Evolutionary conservation across 2,888 invertebrate genomes (phyloP).

Genomic region (Desoria tigrina): DNA sequence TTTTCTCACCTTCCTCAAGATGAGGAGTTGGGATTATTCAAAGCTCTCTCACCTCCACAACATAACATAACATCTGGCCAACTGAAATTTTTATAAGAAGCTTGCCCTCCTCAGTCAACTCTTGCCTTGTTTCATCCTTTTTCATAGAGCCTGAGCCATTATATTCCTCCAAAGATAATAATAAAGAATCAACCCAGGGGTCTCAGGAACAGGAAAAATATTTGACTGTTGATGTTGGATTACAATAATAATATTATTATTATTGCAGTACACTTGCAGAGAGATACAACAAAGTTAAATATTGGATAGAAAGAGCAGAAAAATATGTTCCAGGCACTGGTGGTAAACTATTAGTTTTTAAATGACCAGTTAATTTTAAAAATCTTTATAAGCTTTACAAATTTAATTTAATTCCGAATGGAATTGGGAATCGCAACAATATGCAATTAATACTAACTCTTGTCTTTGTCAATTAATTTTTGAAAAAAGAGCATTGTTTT

Average conservation of each 20-base stretch:
- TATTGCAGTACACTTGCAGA: not conserved
- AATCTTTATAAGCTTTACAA: no score
- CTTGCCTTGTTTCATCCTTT: not conserved
- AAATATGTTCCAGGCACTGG: no score
- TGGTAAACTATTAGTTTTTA: no score
- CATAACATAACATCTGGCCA: constrained; percentile 12
- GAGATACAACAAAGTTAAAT: no score
- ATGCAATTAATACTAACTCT: no score
- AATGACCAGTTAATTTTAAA: no score
- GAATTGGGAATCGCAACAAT: no score
- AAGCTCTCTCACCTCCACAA: not conserved
- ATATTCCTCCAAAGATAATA: constrained; percentile 9
- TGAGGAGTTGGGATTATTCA: not conserved
- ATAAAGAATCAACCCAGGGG: constrained; percentile 36
- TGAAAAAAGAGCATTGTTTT: no score
- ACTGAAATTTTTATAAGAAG: not conserved
- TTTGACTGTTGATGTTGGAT: constrained; percentile 28
- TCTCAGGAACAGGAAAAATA: constrained; percentile 28
- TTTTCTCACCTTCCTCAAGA: constrained; percentile 21
- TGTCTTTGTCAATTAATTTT: no score
- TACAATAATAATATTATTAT: constrained; percentile 13
- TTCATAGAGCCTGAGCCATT: no score
- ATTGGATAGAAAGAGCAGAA: no score
- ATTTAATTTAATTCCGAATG: no score
- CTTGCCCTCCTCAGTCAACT: constrained; percentile 12